phyloP scores from a whole-genome alignment of 2,797 vertebrate genomes.

The Arctocebus calabarensis region DNA sequence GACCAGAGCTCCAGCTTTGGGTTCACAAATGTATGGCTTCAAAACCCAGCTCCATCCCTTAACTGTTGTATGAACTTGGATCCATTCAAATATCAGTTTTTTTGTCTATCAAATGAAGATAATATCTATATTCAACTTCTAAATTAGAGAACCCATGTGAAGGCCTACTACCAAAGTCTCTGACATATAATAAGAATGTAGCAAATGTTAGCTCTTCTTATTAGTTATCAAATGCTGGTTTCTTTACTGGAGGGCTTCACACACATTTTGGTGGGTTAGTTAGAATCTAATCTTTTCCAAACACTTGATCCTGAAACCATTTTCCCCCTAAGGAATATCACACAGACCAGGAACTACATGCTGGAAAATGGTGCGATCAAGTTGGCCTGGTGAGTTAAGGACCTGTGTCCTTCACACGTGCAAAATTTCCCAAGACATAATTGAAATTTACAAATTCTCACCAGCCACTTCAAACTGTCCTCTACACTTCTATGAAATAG shows the following conservation, averaged over 20 bases:
- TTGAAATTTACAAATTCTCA: neutral
- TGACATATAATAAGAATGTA: neutral
- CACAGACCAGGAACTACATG: neutral
- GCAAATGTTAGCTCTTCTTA: neutral
- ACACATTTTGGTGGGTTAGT: neutral
- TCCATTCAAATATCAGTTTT: neutral
- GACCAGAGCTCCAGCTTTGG: neutral
- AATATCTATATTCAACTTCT: neutral
- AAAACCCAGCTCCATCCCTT: neutral
- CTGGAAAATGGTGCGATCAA: neutral
- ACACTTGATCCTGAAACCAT: neutral
- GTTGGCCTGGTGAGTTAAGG: neutral
- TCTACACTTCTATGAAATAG: neutral
- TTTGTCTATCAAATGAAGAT: neutral
- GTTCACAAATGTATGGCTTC: neutral
- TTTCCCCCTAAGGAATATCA: neutral
- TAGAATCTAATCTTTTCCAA: conserved; percentile 42
- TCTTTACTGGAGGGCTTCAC: neutral
- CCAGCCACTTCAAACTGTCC: neutral
- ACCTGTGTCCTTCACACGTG: neutral
- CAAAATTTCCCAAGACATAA: neutral
- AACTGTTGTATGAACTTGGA: neutral
- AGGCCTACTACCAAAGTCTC: neutral
- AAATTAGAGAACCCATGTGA: neutral
- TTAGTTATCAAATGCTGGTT: neutral